phyloP scores from a whole-genome alignment of 1,140 invertebrate species.

The Papilio aristodemus region DNA sequence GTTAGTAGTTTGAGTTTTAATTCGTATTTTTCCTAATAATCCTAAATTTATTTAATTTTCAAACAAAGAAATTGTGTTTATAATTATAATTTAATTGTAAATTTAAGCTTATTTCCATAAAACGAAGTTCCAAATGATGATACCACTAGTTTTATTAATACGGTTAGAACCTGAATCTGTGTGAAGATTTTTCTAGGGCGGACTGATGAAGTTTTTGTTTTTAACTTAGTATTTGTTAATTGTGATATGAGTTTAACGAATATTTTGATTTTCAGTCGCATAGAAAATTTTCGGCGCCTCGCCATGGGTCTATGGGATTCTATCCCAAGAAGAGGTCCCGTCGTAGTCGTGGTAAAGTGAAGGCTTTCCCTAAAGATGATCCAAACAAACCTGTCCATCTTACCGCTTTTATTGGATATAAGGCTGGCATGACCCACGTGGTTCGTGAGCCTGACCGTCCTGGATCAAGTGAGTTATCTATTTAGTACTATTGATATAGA shows the following conservation, averaged over 20 bases:
- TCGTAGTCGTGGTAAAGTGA: constrained; percentile 98
- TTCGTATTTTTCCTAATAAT: constrained; percentile 44
- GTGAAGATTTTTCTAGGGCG: constrained; percentile 78
- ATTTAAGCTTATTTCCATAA: constrained; percentile 33
- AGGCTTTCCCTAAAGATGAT: constrained; percentile 99
- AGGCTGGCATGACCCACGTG: constrained; percentile 99
- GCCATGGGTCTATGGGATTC: constrained; percentile 99
- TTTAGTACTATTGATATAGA: background rate
- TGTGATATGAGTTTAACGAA: background rate
- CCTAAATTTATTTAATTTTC: constrained; percentile 26
- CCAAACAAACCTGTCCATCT: constrained; percentile 97
- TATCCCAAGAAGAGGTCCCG: constrained; percentile 98
- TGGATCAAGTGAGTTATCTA: constrained; percentile 94
- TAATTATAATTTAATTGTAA: constrained; percentile 22
- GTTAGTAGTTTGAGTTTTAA: constrained; percentile 47
- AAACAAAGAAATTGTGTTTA: background rate
- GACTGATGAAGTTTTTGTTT: constrained; percentile 71
- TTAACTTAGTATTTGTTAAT: background rate
- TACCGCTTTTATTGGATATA: constrained; percentile 98
- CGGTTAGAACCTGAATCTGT: constrained; percentile 78
- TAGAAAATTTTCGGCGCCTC: constrained; percentile 99
- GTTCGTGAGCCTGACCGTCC: constrained; percentile 99
- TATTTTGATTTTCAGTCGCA: constrained; percentile 91
- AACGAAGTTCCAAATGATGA: constrained; percentile 60
- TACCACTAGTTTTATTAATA: constrained; percentile 58